Conservation (phyloP, 2,797 vertebrate genomes). For the Propithecus deckenii region DNA sequence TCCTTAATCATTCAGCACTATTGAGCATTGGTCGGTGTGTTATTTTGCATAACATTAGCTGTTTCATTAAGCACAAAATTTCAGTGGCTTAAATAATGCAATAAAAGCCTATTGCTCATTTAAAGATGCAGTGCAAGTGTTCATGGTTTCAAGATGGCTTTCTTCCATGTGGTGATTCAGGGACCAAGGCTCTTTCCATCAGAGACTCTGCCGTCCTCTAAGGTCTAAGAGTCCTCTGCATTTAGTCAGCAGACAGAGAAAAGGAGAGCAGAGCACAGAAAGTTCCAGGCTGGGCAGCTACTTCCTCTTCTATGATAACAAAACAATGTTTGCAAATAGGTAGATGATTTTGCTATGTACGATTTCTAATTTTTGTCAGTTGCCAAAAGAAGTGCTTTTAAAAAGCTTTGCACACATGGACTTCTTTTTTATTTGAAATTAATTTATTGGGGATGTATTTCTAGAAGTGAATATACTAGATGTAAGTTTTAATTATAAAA, state of each 20-base stretch:
- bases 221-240: not conserved
- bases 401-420: not conserved
- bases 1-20: not conserved
- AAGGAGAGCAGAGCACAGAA: not conserved
- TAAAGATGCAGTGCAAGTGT: not conserved
- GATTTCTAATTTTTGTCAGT: not conserved
- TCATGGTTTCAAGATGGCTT: not conserved
- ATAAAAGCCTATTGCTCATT: not conserved
- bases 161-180: not conserved
- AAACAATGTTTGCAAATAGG: not conserved
- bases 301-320: not conserved
- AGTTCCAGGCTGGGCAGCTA: not conserved
- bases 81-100: not conserved
- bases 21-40: not conserved
- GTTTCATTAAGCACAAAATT: not conserved
- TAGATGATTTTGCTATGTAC: not conserved
- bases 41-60: not conserved
- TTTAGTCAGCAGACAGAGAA: not conserved
- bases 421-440: slow-evolving; percentile 5
- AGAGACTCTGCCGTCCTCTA: not conserved
- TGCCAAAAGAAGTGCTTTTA: not conserved
- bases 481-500: not conserved
- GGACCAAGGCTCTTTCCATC: not conserved
- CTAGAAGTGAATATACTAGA: not conserved
- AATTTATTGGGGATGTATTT: slow-evolving; percentile 32